phyloP scores from a whole-genome alignment of 2,888 invertebrate genomes.

The Platycheirus rosarum region DNA sequence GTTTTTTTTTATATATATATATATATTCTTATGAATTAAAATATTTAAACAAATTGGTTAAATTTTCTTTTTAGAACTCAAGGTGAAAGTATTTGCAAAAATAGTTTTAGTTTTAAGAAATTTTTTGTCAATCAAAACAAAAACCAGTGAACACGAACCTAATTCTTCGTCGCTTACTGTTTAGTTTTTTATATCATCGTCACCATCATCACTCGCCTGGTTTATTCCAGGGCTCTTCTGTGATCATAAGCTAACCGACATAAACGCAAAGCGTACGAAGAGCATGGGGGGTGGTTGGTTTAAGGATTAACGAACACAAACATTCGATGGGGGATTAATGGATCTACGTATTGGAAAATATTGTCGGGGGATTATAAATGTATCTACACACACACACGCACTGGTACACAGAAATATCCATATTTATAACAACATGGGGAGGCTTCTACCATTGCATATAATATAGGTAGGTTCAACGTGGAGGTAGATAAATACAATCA shows the following conservation, averaged over 20 bases:
- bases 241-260: slow-evolving; percentile 35
- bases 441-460: slow-evolving; percentile 4
- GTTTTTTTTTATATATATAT: too few species aligned
- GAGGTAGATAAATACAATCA: slow-evolving; percentile 1
- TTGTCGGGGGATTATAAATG: slow-evolving; percentile 74
- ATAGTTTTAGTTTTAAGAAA: too few species aligned
- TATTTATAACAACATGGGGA: neutral
- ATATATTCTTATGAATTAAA: too few species aligned
- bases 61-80: too few species aligned
- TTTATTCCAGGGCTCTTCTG: slow-evolving; percentile 30
- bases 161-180: slow-evolving; percentile 51
- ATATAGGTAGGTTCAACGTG: neutral
- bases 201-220: neutral
- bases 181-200: slow-evolving; percentile 14
- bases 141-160: too few species aligned
- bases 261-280: neutral
- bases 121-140: too few species aligned
- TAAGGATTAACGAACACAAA: slow-evolving; percentile 82
- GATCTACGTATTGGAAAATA: slow-evolving; percentile 74
- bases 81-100: too few species aligned
- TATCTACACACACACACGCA: slow-evolving; percentile 31
- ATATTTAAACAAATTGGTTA: too few species aligned
- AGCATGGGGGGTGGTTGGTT: slow-evolving; percentile 76
- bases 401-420: neutral
- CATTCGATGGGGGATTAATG: slow-evolving; percentile 73